Conservation (phyloP, 2,113 vertebrate species). For the Kryptolebias marmoratus region DNA sequence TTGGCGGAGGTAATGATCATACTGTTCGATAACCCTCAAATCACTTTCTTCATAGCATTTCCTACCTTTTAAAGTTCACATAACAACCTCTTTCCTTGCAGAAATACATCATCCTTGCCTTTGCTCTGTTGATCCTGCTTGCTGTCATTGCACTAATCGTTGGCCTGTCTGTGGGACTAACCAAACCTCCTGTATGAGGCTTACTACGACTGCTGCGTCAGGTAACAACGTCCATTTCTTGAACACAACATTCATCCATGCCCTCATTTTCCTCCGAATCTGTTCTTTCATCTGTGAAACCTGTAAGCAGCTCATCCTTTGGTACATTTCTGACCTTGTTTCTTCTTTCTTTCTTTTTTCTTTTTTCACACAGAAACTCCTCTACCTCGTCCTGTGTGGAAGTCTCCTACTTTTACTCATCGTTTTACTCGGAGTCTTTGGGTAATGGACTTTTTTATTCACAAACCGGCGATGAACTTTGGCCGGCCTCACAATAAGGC, state of each 20-base stretch:
- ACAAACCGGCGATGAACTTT: constrained; percentile 18
- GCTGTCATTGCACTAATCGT: constrained; percentile 88
- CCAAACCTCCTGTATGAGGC: constrained; percentile 75
- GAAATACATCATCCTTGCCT: constrained; percentile 90
- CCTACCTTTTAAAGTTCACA: neutral
- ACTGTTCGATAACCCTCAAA: neutral
- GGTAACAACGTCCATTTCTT: constrained; percentile 55
- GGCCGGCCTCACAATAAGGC: constrained; percentile 22
- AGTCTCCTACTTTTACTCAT: constrained; percentile 86
- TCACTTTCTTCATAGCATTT: neutral
- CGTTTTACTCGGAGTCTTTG: constrained; percentile 78
- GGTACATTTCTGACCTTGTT: neutral
- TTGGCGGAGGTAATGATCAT: too few relatives aligned
- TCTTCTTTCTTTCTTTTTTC: constrained; percentile 9
- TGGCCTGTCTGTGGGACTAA: constrained; percentile 89
- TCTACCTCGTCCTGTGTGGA: constrained; percentile 85
- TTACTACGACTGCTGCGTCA: constrained; percentile 17
- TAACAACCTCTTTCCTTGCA: constrained; percentile 75
- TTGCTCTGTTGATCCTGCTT: constrained; percentile 83
- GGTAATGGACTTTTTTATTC: constrained; percentile 42
- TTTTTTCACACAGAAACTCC: constrained; percentile 85
- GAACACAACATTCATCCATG: neutral
- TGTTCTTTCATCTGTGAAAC: neutral
- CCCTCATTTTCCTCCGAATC: neutral
- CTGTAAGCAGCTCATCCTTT: neutral